phyloP scores from a whole-genome alignment of 2,797 vertebrate genomes.

The Crenuchus spilurus region DNA sequence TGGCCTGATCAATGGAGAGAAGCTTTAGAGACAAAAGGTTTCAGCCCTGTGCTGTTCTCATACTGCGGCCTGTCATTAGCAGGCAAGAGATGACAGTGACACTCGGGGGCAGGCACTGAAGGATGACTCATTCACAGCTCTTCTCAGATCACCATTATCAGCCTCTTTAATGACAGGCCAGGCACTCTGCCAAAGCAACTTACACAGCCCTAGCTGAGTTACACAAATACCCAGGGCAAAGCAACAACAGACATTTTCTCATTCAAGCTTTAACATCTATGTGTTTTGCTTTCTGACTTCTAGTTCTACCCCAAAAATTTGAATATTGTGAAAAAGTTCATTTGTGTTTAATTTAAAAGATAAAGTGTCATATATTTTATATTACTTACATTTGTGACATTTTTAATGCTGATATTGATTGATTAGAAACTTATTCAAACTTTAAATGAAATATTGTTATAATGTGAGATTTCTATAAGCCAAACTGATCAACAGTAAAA shows the following conservation, averaged over 20 bases:
- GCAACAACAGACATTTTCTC: neutral
- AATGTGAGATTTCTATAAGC: no score
- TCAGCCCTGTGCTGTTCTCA: neutral
- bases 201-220: constrained; percentile 1
- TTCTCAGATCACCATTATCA: constrained; percentile 38
- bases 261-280: no score
- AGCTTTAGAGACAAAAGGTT: neutral
- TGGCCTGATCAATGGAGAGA: neutral
- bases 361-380: no score
- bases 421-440: no score
- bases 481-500: no score
- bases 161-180: constrained; percentile 33
- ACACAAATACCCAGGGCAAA: neutral
- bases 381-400: no score
- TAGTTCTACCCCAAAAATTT: no score
- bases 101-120: constrained; percentile 12
- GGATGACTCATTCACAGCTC: constrained; percentile 29
- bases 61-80: constrained; percentile 18
- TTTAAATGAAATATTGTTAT: no score
- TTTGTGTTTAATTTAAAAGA: no score
- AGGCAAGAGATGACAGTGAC: constrained; percentile 4
- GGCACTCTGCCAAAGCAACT: constrained; percentile 15
- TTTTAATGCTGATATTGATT: no score
- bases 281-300: no score
- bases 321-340: no score